phyloP scores from a whole-genome alignment of 2,888 invertebrate species.

The Argyresthia albistria region DNA sequence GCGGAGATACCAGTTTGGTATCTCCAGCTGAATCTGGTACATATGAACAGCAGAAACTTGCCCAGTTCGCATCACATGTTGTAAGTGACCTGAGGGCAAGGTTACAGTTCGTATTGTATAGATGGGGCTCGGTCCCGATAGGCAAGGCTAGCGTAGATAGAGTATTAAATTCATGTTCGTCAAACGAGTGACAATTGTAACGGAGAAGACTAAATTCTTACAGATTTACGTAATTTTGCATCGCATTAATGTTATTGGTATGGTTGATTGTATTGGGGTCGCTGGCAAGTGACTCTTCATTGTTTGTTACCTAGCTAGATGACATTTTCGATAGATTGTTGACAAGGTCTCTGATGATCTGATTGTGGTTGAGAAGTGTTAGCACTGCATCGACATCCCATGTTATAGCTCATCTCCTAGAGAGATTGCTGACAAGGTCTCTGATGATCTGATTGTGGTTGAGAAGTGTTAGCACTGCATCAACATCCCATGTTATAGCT shows the following conservation, averaged over 20 bases:
- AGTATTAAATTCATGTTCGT: conserved; percentile 54
- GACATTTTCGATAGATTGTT: conserved; percentile 1
- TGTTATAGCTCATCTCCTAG: conserved; percentile 26
- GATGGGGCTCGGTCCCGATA: conserved; percentile 63
- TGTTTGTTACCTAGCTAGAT: conserved; percentile 16
- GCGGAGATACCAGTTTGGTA: background rate
- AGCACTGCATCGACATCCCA: conserved; percentile 19
- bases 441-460: too few relatives aligned
- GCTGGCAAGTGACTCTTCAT: conserved; percentile 20
- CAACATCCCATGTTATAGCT: too few relatives aligned
- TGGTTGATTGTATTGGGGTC: conserved; percentile 43
- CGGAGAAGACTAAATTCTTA: conserved; percentile 70
- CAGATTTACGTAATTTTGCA: conserved; percentile 64
- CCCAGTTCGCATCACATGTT: background rate
- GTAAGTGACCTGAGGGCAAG: background rate
- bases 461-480: too few relatives aligned
- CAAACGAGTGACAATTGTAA: conserved; percentile 65
- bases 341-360: background rate
- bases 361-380: background rate
- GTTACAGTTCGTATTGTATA: conserved; percentile 41
- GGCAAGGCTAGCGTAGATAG: conserved; percentile 69
- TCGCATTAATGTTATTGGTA: conserved; percentile 58
- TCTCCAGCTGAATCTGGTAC: background rate
- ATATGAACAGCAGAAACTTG: background rate
- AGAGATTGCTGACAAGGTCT: too few relatives aligned